Evolutionary conservation across 2,113 vertebrate genomes (phyloP).

Genomic region (Corythoichthys intestinalis): DNA sequence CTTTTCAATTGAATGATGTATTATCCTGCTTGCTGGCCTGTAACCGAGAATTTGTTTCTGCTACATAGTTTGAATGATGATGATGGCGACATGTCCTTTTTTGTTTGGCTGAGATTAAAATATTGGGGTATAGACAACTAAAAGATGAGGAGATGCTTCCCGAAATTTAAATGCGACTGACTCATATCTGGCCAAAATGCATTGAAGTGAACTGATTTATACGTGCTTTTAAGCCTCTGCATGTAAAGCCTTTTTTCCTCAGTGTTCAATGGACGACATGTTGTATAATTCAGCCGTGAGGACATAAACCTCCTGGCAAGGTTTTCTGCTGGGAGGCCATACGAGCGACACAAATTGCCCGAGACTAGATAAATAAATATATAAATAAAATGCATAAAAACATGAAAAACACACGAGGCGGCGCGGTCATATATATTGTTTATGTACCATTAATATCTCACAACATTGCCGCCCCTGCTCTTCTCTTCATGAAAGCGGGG

Average conservation of each 20-base stretch:
- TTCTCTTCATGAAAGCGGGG: slow-evolving; percentile 55
- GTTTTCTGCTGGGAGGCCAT: slow-evolving; percentile 15
- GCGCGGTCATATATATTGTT: slow-evolving; percentile 62
- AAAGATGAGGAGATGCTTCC: slow-evolving; percentile 4
- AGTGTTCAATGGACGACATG: slow-evolving; percentile 13
- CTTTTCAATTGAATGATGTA: slow-evolving; percentile 23
- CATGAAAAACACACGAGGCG: slow-evolving; percentile 23
- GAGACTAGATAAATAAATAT: slow-evolving; percentile 26
- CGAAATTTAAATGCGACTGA: slow-evolving; percentile 1
- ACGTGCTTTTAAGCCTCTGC: neutral
- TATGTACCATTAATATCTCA: slow-evolving; percentile 67
- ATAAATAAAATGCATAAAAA: slow-evolving; percentile 5
- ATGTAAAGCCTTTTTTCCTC: neutral
- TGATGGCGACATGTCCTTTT: slow-evolving; percentile 1
- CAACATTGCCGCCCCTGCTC: slow-evolving; percentile 24
- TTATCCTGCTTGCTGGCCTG: slow-evolving; percentile 5
- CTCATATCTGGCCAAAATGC: slow-evolving; percentile 11
- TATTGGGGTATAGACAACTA: neutral
- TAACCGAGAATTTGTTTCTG: neutral
- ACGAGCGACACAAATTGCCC: slow-evolving; percentile 26
- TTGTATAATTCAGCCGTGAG: slow-evolving; percentile 26
- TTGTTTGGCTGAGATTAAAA: slow-evolving; percentile 3
- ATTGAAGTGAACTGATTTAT: slow-evolving; percentile 22
- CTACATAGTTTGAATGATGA: slow-evolving; percentile 1
- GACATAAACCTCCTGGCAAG: slow-evolving; percentile 31